These are phyloP conservation scores for Cactoblastis cactorum DNA, from an alignment of 2,888 invertebrate species.

Conservation along the genomic window DNA sequence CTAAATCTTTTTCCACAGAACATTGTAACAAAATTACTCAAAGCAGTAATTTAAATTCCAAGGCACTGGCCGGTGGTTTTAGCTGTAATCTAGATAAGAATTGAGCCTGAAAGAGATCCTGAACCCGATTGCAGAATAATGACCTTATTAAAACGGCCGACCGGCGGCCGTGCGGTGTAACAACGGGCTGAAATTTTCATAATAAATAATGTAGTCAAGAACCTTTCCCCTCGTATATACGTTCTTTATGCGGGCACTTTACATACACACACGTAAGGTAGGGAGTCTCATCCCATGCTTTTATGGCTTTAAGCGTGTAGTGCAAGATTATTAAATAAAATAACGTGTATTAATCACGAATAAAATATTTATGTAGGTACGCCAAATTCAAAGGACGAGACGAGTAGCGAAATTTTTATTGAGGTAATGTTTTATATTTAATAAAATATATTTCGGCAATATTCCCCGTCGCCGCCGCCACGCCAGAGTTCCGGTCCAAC, in stretches of 20 bases:
- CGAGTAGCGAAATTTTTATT: not conserved
- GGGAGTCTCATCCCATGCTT: not conserved
- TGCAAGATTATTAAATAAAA: not conserved
- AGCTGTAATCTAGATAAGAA: constrained; percentile 8
- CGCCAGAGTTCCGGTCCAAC: no score
- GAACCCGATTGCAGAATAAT: constrained; percentile 9
- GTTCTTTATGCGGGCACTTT: not conserved
- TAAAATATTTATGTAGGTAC: not conserved
- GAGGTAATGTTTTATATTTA: not conserved
- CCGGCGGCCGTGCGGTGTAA: not conserved
- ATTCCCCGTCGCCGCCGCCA: no score
- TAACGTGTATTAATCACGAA: not conserved
- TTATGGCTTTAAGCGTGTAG: not conserved
- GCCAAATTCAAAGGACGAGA: not conserved
- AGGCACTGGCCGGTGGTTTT: not conserved
- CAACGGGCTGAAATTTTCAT: not conserved
- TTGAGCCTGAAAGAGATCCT: not conserved
- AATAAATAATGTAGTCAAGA: constrained; percentile 4
- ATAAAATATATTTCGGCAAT: no score
- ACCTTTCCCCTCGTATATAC: not conserved
- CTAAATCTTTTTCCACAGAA: no score
- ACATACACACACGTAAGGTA: not conserved
- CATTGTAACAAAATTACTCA: no score
- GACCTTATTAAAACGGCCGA: constrained; percentile 11
- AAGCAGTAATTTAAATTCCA: constrained; percentile 9